These are phyloP conservation scores for Betta splendens DNA, from an alignment of 2,797 vertebrate species.

Conservation along the genomic window DNA sequence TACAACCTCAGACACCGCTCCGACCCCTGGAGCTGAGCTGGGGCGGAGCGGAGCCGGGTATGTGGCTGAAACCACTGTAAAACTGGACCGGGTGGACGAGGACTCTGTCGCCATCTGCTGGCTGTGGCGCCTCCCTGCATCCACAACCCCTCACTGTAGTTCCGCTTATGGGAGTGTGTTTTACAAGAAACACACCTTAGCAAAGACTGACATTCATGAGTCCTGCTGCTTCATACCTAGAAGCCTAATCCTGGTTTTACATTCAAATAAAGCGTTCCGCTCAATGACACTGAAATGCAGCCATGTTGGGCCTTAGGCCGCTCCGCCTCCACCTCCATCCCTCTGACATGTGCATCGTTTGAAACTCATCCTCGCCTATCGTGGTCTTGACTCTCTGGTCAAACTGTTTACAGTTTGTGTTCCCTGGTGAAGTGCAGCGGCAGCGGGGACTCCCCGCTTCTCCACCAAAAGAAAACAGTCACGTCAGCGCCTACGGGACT, in stretches of 20 bases:
- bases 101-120: constrained; percentile 49
- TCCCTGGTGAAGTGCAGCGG: neutral
- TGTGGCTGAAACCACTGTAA: neutral
- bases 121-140: constrained; percentile 12
- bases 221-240: neutral
- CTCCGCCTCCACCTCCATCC: constrained; percentile 31
- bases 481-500: constrained; percentile 11
- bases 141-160: constrained; percentile 1
- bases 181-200: too few relatives aligned
- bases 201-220: too few relatives aligned
- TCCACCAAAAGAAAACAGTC: constrained; percentile 6
- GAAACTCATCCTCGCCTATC: neutral
- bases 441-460: neutral
- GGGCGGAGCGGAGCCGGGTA: neutral
- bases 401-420: neutral
- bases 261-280: constrained; percentile 36
- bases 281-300: neutral
- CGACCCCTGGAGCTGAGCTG: constrained; percentile 88
- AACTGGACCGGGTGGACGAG: neutral
- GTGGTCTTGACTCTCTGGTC: neutral
- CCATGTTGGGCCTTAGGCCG: constrained; percentile 6
- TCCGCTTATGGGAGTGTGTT: too few relatives aligned
- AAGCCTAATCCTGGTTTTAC: neutral
- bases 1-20: constrained; percentile 86
- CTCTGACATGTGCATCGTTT: neutral